Base-by-base conservation (phyloP, 2,888 invertebrate species). In the Orthosia incerta region DNA sequence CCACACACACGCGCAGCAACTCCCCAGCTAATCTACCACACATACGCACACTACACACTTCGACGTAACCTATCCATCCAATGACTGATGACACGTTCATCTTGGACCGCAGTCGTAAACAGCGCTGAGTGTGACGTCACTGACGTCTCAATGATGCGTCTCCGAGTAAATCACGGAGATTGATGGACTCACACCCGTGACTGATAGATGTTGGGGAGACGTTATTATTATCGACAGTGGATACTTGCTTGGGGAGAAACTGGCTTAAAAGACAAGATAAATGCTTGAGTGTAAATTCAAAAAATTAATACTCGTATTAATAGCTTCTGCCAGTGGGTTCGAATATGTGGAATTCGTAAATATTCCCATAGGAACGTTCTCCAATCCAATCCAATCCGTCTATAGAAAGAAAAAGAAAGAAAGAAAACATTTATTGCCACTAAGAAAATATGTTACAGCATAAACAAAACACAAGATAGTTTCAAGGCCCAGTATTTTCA, bases 71-170 rank as follows among this genome's bases (percentile, higher is more conserved):
- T 82, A 68, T 69, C 82, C 50, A 78, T 59, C 56, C 0, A 68
- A 71, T 81, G 84, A 81, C 80, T 79, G 80, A 81, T 80, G 74
- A 74, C 56, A 70, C 18, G n/a, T 26, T 23, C 69, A 55, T 50
- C 57, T 61, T 55, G 48, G 66, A 73, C 72, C 79, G 39, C 79
- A 69, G 62, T 65, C 64, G 79, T 76, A 84, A 87, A 79, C 84
- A 82, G 39, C 71, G 70, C 74, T 76, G 79, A 85, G 71, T 74
- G 71, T 79, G 79, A 87, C 77, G 79, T 87, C 82, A 80, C 80
- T 74, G 79, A 87, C 77, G 79, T 87, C 84, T 82, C 86, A 80
- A 77, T 86, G 87, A 82, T 82, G 77, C 86, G 86, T 87, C 84
- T 87, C 73, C 66, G 73, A 61, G 76, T 86, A 86, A 87, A 87